These are phyloP conservation scores for Glyptemys insculpta DNA, from an alignment of 2,797 vertebrate species.

Conservation along the genomic window DNA sequence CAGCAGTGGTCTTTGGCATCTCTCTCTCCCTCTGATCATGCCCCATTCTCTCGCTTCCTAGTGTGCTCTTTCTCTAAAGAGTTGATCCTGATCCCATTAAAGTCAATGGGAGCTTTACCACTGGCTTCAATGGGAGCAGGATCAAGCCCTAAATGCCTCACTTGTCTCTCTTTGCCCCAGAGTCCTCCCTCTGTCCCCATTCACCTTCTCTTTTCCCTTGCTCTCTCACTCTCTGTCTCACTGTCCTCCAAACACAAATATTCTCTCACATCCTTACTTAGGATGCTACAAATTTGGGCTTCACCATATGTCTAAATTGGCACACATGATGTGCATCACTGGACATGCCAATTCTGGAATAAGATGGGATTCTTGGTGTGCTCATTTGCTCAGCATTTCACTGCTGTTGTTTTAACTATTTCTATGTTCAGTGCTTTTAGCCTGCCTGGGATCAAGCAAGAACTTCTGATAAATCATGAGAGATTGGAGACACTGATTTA, in stretches of 20 bases:
- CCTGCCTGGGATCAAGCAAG: neutral
- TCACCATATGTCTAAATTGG: neutral
- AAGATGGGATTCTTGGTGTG: accelerated
- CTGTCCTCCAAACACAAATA: neutral
- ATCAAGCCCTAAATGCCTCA: neutral
- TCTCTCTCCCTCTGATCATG: accelerated
- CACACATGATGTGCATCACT: accelerated
- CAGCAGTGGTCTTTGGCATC: neutral
- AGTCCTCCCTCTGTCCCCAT: neutral
- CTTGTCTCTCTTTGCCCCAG: neutral
- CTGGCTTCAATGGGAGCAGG: neutral
- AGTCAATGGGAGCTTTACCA: neutral
- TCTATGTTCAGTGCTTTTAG: neutral
- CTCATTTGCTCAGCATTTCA: neutral
- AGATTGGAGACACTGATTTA: neutral
- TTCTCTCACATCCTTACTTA: neutral
- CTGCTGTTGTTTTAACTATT: neutral
- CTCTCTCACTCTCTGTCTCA: neutral
- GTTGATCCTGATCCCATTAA: neutral
- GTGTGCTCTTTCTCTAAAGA: neutral
- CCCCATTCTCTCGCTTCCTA: neutral
- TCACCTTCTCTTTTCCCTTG: neutral
- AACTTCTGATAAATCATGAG: neutral
- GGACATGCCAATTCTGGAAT: neutral
- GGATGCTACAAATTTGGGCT: neutral